Evolutionary conservation across 2,888 invertebrate genomes (phyloP), one percentile per base, ranked within the genome.

Genomic region (Macrosoma leucophasiata): DNA sequence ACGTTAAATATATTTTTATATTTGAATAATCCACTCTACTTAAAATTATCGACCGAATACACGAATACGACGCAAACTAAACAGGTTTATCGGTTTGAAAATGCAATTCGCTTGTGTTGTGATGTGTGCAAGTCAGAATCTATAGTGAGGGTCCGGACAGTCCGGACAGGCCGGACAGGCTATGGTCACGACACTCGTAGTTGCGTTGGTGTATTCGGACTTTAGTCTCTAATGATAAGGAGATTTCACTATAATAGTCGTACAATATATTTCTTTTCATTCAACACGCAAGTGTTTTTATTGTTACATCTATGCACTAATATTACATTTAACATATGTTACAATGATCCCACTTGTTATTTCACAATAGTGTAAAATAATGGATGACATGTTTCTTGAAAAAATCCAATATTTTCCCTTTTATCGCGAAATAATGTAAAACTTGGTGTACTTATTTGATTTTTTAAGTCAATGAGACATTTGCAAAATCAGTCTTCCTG

Each of bases 331-430:
- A 75, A 76, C 78, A 84, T 84, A 84, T 84, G 84, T 84, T 81
- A 82, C 75, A 84, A 72, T 84, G 84, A 67, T 84, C 84, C 84
- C 84, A 76, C 64, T 84, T 85, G 75, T 86, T 86, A 71, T 69
- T 82, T 66, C 64, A 65, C 64, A 56, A 55, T 52, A 41, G 51
- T 53, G 56, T 63, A 61, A 62, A 62, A 59, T 59, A 57, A 58
- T 63, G 59, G 57, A 55, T 67, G 70, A 65, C 46, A 43, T 50
- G 45, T 29, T n/a, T n/a, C n/a, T n/a, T n/a, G n/a, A n/a, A n/a
- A n/a, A n/a, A n/a, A n/a, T n/a, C n/a, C n/a, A n/a, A n/a, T n/a
- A n/a, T n/a, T n/a, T n/a, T n/a, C n/a, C n/a, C n/a, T n/a, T n/a
- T n/a, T n/a, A n/a, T n/a, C n/a, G n/a, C n/a, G n/a, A n/a, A n/a